Conservation (phyloP, 2,113 vertebrate species). For the Anser cygnoides region DNA sequence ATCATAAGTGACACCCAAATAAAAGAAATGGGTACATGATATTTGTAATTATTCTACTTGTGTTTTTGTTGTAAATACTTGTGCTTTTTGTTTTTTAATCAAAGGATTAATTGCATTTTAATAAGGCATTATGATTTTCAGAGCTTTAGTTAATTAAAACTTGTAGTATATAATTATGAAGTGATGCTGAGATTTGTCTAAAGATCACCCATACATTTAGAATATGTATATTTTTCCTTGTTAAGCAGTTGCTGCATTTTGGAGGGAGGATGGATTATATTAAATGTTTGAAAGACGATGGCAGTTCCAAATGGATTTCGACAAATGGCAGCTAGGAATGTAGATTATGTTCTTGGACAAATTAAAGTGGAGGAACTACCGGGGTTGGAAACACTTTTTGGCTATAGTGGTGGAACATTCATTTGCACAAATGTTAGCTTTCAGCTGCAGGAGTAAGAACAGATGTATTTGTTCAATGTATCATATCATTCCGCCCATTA, state of each 20-base stretch:
- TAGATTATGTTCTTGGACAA: constrained; percentile 45
- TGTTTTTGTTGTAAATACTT: constrained; percentile 99
- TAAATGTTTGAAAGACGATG: constrained; percentile 59
- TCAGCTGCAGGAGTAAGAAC: constrained; percentile 6
- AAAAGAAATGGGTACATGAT: constrained; percentile 99
- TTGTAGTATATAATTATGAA: constrained; percentile 89
- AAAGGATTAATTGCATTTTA: constrained; percentile 99
- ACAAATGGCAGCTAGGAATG: constrained; percentile 38
- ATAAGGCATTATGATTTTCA: constrained; percentile 97
- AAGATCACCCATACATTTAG: constrained; percentile 85
- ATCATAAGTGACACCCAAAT: constrained; percentile 99
- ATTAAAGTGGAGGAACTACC: constrained; percentile 44
- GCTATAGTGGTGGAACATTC: constrained; percentile 25
- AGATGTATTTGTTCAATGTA: constrained; percentile 67
- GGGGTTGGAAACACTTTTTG: constrained; percentile 50
- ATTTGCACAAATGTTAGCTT: constrained; percentile 58
- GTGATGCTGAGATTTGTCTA: constrained; percentile 87
- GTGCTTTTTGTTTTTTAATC: constrained; percentile 99
- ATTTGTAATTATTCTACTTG: constrained; percentile 99
- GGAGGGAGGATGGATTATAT: constrained; percentile 43
- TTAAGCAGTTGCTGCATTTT: constrained; percentile 67
- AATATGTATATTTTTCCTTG: constrained; percentile 81
- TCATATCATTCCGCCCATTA: constrained; percentile 60
- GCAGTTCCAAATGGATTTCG: constrained; percentile 66
- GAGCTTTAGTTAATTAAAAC: constrained; percentile 90